Evolutionary conservation across 2,888 invertebrate species (phyloP).

Genomic region (Craniophora ligustri): DNA sequence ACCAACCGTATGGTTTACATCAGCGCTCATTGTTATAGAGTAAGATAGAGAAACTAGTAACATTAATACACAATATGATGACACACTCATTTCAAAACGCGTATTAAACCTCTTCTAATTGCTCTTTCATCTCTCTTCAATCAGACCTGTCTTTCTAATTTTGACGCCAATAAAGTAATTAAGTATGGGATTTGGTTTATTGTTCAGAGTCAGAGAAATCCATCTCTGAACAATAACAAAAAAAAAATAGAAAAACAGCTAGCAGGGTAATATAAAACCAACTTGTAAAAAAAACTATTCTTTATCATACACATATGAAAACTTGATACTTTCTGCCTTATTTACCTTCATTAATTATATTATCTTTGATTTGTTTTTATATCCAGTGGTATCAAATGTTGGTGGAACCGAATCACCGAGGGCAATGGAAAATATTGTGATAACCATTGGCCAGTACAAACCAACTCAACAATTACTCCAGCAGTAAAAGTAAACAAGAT

Average conservation of each 20-base stretch:
- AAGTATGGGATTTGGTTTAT: no score
- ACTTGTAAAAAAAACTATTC: slow-evolving; percentile 14
- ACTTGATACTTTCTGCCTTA: slow-evolving; percentile 8
- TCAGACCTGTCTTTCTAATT: no score
- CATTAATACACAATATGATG: slow-evolving; percentile 8
- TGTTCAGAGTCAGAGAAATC: no score
- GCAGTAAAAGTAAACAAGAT: slow-evolving; percentile 65
- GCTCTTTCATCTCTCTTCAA: no score
- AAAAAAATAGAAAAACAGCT: slow-evolving; percentile 33
- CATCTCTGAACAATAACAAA: slow-evolving; percentile 8
- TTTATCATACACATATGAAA: slow-evolving; percentile 7
- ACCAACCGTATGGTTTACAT: neutral
- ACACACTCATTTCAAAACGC: no score
- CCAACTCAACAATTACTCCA: slow-evolving; percentile 57
- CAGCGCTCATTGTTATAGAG: neutral
- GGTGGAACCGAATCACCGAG: slow-evolving; percentile 52
- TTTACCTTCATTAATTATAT: slow-evolving; percentile 50
- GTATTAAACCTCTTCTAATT: no score
- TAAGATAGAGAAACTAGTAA: slow-evolving; percentile 8
- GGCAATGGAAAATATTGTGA: slow-evolving; percentile 65
- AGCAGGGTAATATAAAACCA: slow-evolving; percentile 33
- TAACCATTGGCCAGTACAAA: slow-evolving; percentile 57
- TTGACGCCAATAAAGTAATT: no score
- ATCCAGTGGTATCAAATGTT: slow-evolving; percentile 60
- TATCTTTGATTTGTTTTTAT: slow-evolving; percentile 60